Conservation (phyloP, 2,888 invertebrate genomes). For the Eubasilissa splendida region DNA sequence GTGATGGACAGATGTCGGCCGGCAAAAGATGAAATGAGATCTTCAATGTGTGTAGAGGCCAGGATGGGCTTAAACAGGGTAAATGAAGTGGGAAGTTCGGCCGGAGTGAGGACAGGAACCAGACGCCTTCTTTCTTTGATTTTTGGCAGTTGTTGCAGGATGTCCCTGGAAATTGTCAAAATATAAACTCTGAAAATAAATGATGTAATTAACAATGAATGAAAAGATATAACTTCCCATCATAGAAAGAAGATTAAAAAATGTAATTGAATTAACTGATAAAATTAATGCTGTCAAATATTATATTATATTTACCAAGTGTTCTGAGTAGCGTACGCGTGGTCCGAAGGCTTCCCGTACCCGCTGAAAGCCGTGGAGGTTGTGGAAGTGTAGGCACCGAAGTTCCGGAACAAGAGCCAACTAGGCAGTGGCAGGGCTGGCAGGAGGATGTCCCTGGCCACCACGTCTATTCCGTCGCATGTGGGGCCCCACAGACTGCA, state of each 20-base stretch:
- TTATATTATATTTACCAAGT: constrained; percentile 19
- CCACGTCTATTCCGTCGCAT: constrained; percentile 94
- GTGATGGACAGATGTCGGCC: neutral
- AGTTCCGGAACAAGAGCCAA: constrained; percentile 92
- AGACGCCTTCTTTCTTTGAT: constrained; percentile 1
- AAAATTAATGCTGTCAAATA: too few species aligned
- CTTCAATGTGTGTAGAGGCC: neutral
- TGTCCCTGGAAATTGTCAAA: constrained; percentile 17
- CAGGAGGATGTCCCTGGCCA: constrained; percentile 73
- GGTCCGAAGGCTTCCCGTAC: constrained; percentile 69
- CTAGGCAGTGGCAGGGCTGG: constrained; percentile 84
- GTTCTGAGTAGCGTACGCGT: constrained; percentile 1
- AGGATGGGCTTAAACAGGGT: constrained; percentile 9
- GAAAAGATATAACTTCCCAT: neutral
- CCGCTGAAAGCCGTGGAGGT: constrained; percentile 96
- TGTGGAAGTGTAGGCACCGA: constrained; percentile 98
- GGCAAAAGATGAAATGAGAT: neutral
- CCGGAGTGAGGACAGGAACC: neutral
- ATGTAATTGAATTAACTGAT: neutral
- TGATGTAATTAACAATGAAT: neutral
- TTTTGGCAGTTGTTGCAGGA: constrained; percentile 20
- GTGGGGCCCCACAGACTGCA: constrained; percentile 96
- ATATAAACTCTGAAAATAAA: neutral
- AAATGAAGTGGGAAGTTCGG: constrained; percentile 9
- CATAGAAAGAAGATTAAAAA: neutral